phyloP scores from a whole-genome alignment of 2,888 invertebrate species.

The Pedicia rivosa region DNA sequence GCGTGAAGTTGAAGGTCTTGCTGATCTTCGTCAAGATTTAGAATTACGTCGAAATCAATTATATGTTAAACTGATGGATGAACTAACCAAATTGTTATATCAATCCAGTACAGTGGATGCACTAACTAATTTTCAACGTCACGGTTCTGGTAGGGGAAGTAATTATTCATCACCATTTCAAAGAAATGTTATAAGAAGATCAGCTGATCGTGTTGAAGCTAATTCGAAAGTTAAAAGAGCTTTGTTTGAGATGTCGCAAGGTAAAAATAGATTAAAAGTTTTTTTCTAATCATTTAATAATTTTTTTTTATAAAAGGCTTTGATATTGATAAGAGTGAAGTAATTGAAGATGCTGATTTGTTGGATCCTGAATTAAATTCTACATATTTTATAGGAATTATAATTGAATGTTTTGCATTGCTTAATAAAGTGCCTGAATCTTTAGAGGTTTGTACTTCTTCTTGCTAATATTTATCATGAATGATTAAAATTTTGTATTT shows the following conservation, averaged over 20 bases:
- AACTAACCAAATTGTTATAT: constrained; percentile 57
- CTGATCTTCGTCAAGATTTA: constrained; percentile 61
- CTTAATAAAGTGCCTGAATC: constrained; percentile 73
- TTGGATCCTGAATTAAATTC: constrained; percentile 43
- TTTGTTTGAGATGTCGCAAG: constrained; percentile 34
- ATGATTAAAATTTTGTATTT: no score
- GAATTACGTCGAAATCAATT: constrained; percentile 42
- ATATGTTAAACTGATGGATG: constrained; percentile 49
- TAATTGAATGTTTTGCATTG: constrained; percentile 72
- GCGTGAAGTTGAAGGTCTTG: constrained; percentile 67
- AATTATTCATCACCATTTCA: constrained; percentile 35
- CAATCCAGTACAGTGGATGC: constrained; percentile 39
- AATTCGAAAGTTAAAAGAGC: constrained; percentile 35
- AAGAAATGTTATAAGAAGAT: constrained; percentile 39
- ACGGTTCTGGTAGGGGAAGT: constrained; percentile 41
- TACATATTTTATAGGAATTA: constrained; percentile 56
- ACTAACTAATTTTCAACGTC: constrained; percentile 35
- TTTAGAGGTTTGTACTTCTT: constrained; percentile 44
- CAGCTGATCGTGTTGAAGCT: constrained; percentile 37
- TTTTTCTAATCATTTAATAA: constrained; percentile 5
- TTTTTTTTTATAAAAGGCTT: constrained; percentile 17
- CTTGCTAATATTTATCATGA: background rate
- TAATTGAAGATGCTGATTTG: constrained; percentile 41
- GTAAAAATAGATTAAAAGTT: constrained; percentile 1
- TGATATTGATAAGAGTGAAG: constrained; percentile 29